phyloP scores from a whole-genome alignment of 2,797 vertebrate genomes.

The Phyllotis vaccarum region DNA sequence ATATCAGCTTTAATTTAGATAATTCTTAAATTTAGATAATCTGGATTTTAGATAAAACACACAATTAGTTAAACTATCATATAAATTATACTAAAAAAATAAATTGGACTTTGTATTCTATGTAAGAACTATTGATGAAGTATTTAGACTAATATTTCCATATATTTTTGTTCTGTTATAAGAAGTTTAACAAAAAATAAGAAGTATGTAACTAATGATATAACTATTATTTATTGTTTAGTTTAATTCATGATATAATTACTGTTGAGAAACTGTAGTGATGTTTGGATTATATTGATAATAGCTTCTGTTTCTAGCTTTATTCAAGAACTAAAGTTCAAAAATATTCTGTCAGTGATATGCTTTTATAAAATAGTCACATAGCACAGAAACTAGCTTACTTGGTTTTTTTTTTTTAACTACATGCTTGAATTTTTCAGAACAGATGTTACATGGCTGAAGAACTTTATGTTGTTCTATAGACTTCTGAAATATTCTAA shows the following conservation, averaged over 20 bases:
- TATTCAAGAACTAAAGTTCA: constrained; percentile 41
- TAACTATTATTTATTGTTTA: constrained; percentile 32
- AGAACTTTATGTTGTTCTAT: not conserved
- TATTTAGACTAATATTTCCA: constrained; percentile 26
- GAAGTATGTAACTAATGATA: not conserved
- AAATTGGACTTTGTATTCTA: constrained; percentile 35
- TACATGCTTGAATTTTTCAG: constrained; percentile 1
- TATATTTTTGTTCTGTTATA: constrained; percentile 57
- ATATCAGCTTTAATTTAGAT: constrained; percentile 42
- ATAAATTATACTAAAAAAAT: not conserved
- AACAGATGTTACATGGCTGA: not conserved
- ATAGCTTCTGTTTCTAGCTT: not conserved
- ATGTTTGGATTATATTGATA: not conserved
- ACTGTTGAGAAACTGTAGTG: not conserved
- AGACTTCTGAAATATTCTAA: constrained; percentile 32
- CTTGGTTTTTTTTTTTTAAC: not conserved
- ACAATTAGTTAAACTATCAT: not conserved
- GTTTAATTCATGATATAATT: constrained; percentile 27
- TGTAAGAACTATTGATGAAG: not conserved
- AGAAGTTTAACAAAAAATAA: constrained; percentile 46
- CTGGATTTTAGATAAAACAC: constrained; percentile 21
- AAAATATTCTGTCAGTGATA: not conserved
- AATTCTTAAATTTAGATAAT: constrained; percentile 39
- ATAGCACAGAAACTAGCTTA: not conserved
- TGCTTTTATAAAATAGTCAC: not conserved